Evolutionary conservation across 1,140 invertebrate species (phyloP).

Genomic region (Amphibalanus amphitrite): DNA sequence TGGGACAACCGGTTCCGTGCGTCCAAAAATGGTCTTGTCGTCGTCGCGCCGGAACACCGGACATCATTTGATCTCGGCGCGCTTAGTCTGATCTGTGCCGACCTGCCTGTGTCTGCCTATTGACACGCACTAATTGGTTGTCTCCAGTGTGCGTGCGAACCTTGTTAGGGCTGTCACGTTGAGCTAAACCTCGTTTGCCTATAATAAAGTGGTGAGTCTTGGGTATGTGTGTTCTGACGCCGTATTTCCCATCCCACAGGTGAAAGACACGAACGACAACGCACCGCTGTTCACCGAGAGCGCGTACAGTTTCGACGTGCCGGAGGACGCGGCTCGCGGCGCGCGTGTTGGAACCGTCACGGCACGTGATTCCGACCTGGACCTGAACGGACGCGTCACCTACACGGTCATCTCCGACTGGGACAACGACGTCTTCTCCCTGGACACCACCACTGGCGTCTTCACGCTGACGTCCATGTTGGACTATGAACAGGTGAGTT

Average conservation of each 20-base stretch:
- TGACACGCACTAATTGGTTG: too few relatives aligned
- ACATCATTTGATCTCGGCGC: too few relatives aligned
- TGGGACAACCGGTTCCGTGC: too few relatives aligned
- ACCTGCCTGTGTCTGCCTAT: too few relatives aligned
- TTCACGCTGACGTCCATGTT: slow-evolving; percentile 72
- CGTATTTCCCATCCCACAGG: slow-evolving; percentile 34
- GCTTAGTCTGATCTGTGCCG: background rate
- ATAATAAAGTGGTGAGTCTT: too few relatives aligned
- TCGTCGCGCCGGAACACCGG: too few relatives aligned
- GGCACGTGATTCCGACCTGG: slow-evolving; percentile 66
- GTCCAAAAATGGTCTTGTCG: too few relatives aligned
- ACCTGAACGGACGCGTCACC: slow-evolving; percentile 55
- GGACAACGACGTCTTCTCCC: slow-evolving; percentile 81
- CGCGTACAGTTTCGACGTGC: slow-evolving; percentile 75
- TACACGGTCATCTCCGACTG: slow-evolving; percentile 81
- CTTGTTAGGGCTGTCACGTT: too few relatives aligned
- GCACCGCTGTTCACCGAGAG: slow-evolving; percentile 65
- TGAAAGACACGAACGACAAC: slow-evolving; percentile 86
- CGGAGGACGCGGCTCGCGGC: slow-evolving; percentile 62
- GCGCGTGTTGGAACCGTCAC: slow-evolving; percentile 58
- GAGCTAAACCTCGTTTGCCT: too few relatives aligned
- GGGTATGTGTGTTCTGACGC: too few relatives aligned
- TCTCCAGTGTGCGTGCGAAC: too few relatives aligned
- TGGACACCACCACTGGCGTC: slow-evolving; percentile 73
- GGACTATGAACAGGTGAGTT: slow-evolving; percentile 79